Conservation (phyloP, 2,888 invertebrate species). For the Bombylius major region DNA sequence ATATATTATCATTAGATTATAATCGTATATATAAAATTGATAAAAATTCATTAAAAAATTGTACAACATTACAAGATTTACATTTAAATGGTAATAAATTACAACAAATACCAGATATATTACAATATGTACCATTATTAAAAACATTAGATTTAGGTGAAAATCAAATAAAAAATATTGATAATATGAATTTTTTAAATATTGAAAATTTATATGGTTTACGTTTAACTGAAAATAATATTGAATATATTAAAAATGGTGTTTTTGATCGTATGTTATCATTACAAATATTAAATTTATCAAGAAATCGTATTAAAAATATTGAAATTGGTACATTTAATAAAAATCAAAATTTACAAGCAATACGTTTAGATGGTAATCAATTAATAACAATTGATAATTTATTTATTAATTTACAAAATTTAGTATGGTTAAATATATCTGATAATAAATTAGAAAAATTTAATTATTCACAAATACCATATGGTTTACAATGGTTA, state of each 20-base stretch:
- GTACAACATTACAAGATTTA: conserved; percentile 76
- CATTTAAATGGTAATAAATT: conserved; percentile 81
- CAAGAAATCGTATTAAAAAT: conserved; percentile 65
- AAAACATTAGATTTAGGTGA: conserved; percentile 84
- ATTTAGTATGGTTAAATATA: conserved; percentile 79
- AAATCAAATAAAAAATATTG: conserved; percentile 71
- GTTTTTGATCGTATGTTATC: conserved; percentile 67
- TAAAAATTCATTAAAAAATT: conserved; percentile 75
- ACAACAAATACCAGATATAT: conserved; percentile 63
- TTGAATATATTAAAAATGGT: conserved; percentile 65
- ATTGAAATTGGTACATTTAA: conserved; percentile 73
- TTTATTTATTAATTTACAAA: conserved; percentile 69
- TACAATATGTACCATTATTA: conserved; percentile 71
- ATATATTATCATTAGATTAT: conserved; percentile 71
- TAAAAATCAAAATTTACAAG: conserved; percentile 64
- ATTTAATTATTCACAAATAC: conserved; percentile 81
- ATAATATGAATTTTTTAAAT: conserved; percentile 68
- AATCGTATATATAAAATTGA: conserved; percentile 72
- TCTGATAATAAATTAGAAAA: conserved; percentile 80
- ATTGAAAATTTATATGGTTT: conserved; percentile 78
- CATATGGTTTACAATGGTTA: conserved; percentile 71
- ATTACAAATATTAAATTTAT: conserved; percentile 75
- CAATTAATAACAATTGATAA: conserved; percentile 68
- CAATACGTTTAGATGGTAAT: conserved; percentile 80
- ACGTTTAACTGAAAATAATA: conserved; percentile 77